Evolutionary conservation across 2,113 vertebrate genomes (phyloP).

Genomic region (Hippoglossus stenolepis): DNA sequence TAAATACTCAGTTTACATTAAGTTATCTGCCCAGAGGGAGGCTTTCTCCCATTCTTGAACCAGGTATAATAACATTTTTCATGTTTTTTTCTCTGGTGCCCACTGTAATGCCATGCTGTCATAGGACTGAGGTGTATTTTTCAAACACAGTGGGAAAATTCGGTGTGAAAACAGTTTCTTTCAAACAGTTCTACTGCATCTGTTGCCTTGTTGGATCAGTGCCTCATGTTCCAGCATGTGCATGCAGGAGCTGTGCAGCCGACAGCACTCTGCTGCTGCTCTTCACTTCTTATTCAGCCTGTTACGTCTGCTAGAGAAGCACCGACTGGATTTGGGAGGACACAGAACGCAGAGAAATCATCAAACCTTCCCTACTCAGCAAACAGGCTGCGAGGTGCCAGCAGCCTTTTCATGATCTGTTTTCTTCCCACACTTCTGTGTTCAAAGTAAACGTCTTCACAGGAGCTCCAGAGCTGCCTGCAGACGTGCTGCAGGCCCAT

Average conservation of each 20-base stretch:
- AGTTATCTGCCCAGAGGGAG: too few relatives aligned
- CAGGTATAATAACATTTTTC: too few relatives aligned
- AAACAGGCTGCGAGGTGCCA: constrained; percentile 10
- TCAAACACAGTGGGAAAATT: not conserved
- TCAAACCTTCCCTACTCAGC: constrained; percentile 9
- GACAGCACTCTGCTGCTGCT: not conserved
- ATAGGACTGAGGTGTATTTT: not conserved
- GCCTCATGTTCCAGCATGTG: not conserved
- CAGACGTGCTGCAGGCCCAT: not conserved
- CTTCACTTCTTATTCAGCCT: constrained; percentile 5
- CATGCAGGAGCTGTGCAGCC: not conserved
- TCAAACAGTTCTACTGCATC: not conserved
- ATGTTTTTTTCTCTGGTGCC: too few relatives aligned
- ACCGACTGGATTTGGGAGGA: constrained; percentile 15
- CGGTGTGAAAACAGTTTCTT: not conserved
- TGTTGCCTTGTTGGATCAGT: not conserved
- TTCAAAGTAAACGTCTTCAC: constrained; percentile 28
- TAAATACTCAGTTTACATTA: too few relatives aligned
- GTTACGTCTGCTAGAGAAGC: constrained; percentile 4
- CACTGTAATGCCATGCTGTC: not conserved
- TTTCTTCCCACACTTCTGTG: constrained; percentile 20
- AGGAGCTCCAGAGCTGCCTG: constrained; percentile 21
- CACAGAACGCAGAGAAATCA: constrained; percentile 16
- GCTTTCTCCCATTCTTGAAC: too few relatives aligned
- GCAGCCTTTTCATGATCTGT: constrained; percentile 5